Evolutionary conservation across 2,113 vertebrate genomes (phyloP).

Genomic region (Eira barbara): DNA sequence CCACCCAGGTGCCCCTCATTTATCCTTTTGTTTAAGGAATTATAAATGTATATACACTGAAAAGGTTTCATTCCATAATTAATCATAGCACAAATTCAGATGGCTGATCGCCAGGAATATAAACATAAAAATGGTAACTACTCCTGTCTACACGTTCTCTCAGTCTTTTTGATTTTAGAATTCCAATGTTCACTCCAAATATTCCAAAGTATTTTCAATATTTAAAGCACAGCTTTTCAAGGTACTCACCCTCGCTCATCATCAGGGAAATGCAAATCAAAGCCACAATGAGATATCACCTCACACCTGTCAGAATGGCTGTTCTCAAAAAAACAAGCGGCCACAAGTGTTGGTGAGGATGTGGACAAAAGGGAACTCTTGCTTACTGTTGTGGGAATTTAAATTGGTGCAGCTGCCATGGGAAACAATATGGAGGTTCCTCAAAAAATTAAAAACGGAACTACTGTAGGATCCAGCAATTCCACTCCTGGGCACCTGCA

Average conservation of each 20-base stretch:
- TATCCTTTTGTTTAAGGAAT: slow-evolving; percentile 1
- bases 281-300: background rate
- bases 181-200: background rate
- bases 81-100: background rate
- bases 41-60: background rate
- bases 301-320: background rate
- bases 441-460: background rate
- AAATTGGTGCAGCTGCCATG: background rate
- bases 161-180: background rate
- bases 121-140: background rate
- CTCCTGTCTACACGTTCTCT: background rate
- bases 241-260: background rate
- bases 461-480: background rate
- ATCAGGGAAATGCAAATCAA: background rate
- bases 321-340: background rate
- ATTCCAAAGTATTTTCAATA: background rate
- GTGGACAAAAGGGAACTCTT: background rate
- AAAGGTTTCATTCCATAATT: background rate
- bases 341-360: background rate
- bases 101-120: background rate
- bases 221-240: background rate
- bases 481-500: background rate
- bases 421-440: background rate
- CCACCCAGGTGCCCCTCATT: background rate
- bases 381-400: background rate